Evolutionary conservation across 2,888 invertebrate genomes (phyloP).

Genomic region (Fabriciana adippe): DNA sequence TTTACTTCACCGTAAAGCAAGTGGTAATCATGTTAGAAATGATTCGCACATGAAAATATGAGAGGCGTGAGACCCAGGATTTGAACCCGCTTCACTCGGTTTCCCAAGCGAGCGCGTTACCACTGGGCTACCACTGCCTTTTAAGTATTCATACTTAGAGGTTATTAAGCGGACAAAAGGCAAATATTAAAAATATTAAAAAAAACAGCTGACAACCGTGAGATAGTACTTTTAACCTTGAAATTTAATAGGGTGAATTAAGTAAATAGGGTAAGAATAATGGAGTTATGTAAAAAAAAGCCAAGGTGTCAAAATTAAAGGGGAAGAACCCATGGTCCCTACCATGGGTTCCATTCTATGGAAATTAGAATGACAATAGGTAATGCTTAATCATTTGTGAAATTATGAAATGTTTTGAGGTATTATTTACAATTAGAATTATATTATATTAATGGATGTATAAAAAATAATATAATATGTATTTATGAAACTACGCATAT

Average conservation of each 20-base stretch:
- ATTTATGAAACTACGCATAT: too few species aligned
- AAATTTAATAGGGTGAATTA: conserved; percentile 54
- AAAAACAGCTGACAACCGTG: conserved; percentile 52
- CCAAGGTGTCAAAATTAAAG: conserved; percentile 52
- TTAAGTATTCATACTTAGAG: neutral
- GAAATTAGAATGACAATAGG: conserved; percentile 34
- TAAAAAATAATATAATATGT: too few species aligned
- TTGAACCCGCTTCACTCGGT: too few species aligned
- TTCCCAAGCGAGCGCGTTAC: too few species aligned
- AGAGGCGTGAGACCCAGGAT: too few species aligned
- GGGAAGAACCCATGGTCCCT: conserved; percentile 38
- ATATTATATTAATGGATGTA: neutral
- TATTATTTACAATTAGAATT: conserved; percentile 22
- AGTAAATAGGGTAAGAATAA: conserved; percentile 59
- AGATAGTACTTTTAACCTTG: conserved; percentile 54
- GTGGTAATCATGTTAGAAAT: too few species aligned
- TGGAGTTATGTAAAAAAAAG: conserved; percentile 44
- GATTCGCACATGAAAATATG: too few species aligned
- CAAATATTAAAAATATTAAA: neutral
- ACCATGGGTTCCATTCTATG: conserved; percentile 3
- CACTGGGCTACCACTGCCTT: too few species aligned
- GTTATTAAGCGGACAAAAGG: neutral
- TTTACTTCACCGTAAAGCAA: too few species aligned
- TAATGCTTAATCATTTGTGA: conserved; percentile 38
- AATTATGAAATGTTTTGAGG: conserved; percentile 24